Conservation (phyloP, 2,888 invertebrate genomes). For the Agrochola macilenta region DNA sequence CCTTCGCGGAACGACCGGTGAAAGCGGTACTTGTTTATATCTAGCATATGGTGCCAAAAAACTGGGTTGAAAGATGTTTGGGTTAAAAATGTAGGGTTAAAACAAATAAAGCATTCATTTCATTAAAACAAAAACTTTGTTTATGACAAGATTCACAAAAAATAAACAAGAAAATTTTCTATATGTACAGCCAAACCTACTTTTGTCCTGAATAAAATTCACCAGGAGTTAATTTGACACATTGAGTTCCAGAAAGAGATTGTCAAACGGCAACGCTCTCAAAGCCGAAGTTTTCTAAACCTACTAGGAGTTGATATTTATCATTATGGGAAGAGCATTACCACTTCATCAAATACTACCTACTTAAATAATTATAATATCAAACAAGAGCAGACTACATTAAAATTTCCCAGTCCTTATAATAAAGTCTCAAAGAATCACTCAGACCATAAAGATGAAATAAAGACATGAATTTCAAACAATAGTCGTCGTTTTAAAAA, state of each 20-base stretch:
- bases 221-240: neutral
- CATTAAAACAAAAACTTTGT: neutral
- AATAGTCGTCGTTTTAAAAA: conserved; percentile 55
- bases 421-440: neutral
- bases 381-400: neutral
- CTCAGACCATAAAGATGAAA: conserved; percentile 32
- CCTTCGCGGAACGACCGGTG: conserved; percentile 58
- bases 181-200: neutral
- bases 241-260: neutral
- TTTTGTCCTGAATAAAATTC: too few relatives aligned
- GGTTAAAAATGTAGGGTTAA: conserved; percentile 7
- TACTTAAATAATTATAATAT: neutral
- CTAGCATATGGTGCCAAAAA: conserved; percentile 74
- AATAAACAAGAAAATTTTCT: neutral
- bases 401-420: neutral
- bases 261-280: neutral
- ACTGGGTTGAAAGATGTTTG: conserved; percentile 41
- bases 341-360: neutral
- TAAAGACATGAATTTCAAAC: conserved; percentile 54
- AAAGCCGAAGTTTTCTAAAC: neutral
- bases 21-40: conserved; percentile 65
- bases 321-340: neutral
- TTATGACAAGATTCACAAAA: conserved; percentile 5
- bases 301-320: neutral
- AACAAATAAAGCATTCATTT: conserved; percentile 20